Conservation (phyloP, 2,113 vertebrate genomes). For the Muntiacus reevesi region DNA sequence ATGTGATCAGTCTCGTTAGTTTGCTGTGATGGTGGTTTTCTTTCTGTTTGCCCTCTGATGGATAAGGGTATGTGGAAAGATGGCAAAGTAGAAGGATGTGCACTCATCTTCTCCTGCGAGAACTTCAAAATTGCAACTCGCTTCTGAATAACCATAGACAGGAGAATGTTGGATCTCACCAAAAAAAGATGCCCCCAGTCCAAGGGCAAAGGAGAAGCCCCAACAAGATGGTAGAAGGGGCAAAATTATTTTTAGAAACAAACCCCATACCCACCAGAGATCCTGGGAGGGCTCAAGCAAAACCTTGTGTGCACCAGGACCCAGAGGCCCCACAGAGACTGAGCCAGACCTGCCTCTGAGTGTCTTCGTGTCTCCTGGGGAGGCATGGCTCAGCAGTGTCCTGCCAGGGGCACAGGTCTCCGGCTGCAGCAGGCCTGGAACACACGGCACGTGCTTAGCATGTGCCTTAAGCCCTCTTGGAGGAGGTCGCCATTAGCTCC, state of each 20-base stretch:
- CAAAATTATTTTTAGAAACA: background rate
- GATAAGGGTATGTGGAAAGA: background rate
- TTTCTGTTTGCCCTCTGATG: background rate
- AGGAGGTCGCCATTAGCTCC: background rate
- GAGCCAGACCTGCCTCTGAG: background rate
- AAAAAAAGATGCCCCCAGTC: background rate
- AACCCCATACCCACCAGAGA: background rate
- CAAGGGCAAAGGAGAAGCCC: background rate
- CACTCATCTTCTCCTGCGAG: background rate
- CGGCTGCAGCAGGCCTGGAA: background rate
- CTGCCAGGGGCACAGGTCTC: background rate
- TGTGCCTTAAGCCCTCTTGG: background rate
- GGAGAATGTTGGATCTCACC: background rate
- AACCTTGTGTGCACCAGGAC: background rate
- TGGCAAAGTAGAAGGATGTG: background rate
- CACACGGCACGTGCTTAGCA: fast-evolving
- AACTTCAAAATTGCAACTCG: background rate
- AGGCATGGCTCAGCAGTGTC: background rate
- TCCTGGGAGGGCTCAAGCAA: background rate
- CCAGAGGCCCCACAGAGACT: background rate
- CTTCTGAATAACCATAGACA: background rate
- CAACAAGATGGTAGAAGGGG: background rate
- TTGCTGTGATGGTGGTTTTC: background rate
- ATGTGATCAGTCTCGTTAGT: background rate
- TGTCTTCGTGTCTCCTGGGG: background rate